phyloP scores from a whole-genome alignment of 2,113 vertebrate genomes.

The Oplegnathus fasciatus region DNA sequence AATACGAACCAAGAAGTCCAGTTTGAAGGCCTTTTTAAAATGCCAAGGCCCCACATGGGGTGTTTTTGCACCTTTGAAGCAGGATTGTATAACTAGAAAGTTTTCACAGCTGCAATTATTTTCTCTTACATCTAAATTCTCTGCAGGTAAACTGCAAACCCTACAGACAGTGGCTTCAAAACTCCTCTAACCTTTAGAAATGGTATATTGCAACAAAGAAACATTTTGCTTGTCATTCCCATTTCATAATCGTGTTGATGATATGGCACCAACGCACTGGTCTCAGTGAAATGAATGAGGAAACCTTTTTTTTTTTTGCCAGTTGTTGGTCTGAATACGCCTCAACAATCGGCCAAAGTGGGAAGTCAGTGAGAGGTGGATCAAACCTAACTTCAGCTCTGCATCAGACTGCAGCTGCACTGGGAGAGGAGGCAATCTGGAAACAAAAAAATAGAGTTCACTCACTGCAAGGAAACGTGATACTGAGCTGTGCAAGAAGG shows the following conservation, averaged over 20 bases:
- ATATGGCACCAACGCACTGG: not conserved
- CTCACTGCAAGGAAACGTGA: constrained; percentile 3
- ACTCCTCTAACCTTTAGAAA: not conserved
- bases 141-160: not conserved
- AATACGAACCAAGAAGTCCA: constrained; percentile 31
- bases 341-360: constrained; percentile 10
- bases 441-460: not conserved
- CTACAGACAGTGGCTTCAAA: not conserved
- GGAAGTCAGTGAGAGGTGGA: constrained; percentile 12
- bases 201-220: not conserved
- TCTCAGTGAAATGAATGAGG: not conserved
- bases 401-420: constrained; percentile 19
- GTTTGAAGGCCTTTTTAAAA: constrained; percentile 35
- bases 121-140: constrained; percentile 19
- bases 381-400: constrained; percentile 6
- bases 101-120: constrained; percentile 33
- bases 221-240: constrained; percentile 4
- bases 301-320: not conserved
- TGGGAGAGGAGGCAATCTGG: constrained; percentile 4
- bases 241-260: not conserved
- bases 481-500: not conserved
- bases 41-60: constrained; percentile 35
- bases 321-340: not conserved
- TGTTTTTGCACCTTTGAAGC: constrained; percentile 33
- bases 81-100: constrained; percentile 21